Conservation (phyloP, 2,113 vertebrate species). For the Xiphophorus maculatus region DNA sequence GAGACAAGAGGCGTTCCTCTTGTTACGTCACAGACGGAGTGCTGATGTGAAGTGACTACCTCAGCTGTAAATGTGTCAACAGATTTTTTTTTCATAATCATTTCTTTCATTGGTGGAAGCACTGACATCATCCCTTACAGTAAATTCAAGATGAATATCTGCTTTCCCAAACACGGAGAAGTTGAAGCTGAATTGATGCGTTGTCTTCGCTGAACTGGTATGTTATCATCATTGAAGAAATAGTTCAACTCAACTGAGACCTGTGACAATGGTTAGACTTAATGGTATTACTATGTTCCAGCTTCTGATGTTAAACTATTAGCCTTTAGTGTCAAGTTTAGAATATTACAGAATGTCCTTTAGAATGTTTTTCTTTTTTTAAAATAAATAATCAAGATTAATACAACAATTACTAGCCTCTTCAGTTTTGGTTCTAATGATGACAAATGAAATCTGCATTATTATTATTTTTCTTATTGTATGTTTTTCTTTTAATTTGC, state of each 20-base stretch:
- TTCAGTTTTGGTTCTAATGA: too few species aligned
- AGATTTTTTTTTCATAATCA: background rate
- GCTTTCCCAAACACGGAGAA: background rate
- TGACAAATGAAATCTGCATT: too few species aligned
- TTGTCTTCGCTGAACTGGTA: background rate
- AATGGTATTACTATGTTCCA: background rate
- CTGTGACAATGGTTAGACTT: background rate
- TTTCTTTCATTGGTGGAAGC: background rate
- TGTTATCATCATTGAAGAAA: background rate
- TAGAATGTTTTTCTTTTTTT: background rate
- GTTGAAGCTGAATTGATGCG: background rate
- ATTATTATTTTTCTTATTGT: too few species aligned
- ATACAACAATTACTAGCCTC: too few species aligned
- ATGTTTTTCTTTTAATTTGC: too few species aligned
- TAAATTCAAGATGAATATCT: background rate
- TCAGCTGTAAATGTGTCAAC: background rate
- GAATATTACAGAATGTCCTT: background rate
- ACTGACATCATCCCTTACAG: background rate
- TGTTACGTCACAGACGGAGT: background rate
- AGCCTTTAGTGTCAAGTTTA: background rate
- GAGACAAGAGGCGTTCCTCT: background rate
- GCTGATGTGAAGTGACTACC: background rate
- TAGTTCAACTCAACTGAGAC: background rate
- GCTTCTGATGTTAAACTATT: background rate
- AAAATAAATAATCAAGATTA: background rate